These are phyloP conservation scores for Dysdera silvatica DNA, from an alignment of 1,140 invertebrate genomes.

Conservation along the genomic window DNA sequence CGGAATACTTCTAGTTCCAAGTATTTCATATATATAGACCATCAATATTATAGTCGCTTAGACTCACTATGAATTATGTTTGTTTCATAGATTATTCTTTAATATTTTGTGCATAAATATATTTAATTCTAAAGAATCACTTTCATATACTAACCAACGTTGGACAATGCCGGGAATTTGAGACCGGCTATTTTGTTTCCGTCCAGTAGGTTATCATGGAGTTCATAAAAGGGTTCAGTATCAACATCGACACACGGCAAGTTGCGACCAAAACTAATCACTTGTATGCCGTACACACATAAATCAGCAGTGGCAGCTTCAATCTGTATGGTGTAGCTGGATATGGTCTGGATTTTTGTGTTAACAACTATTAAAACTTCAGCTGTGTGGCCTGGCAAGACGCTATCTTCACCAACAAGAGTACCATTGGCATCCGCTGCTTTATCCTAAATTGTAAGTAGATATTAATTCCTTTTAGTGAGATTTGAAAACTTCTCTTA, in stretches of 20 bases:
- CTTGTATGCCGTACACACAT: conserved; percentile 31
- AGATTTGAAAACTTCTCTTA: too few relatives aligned
- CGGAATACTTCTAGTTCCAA: too few relatives aligned
- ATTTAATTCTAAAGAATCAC: too few relatives aligned
- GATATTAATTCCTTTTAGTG: too few relatives aligned
- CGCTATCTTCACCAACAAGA: not conserved
- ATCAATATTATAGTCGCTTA: too few relatives aligned
- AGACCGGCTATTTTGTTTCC: conserved; percentile 30
- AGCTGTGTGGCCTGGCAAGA: conserved; percentile 26
- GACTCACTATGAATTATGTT: too few relatives aligned
- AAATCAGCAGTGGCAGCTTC: conserved; percentile 22
- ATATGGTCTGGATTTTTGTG: conserved; percentile 25
- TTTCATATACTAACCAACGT: conserved; percentile 32
- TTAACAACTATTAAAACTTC: conserved; percentile 23
- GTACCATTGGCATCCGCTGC: not conserved
- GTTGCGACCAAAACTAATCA: conserved; percentile 30
- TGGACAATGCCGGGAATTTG: conserved; percentile 27
- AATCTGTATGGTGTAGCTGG: conserved; percentile 14
- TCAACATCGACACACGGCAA: conserved; percentile 30
- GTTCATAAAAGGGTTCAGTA: conserved; percentile 28
- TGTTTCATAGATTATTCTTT: too few relatives aligned
- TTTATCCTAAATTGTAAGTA: conserved; percentile 1
- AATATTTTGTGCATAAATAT: too few relatives aligned
- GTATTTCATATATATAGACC: too few relatives aligned
- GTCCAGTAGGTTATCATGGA: conserved; percentile 18